Conservation (phyloP, 2,797 vertebrate genomes). For the Ctenopoma multispine region DNA sequence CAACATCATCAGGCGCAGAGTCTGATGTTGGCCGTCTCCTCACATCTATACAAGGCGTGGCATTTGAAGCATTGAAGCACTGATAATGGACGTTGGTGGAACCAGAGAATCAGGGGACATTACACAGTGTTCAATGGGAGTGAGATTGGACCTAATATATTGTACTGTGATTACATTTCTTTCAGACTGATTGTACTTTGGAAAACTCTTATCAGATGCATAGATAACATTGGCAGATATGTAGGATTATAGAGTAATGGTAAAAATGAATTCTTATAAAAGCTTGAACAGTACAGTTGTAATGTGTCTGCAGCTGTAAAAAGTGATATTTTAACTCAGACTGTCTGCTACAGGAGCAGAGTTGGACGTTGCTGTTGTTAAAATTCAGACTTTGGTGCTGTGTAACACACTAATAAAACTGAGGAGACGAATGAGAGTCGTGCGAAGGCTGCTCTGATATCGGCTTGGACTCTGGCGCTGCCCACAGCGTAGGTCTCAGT, state of each 20-base stretch:
- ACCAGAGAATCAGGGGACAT: background rate
- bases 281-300: background rate
- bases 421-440: conserved; percentile 22
- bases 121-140: background rate
- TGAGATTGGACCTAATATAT: background rate
- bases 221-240: no score
- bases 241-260: no score
- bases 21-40: background rate
- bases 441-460: conserved; percentile 10
- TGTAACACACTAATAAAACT: conserved; percentile 20
- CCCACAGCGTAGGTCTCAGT: background rate
- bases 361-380: conserved; percentile 30
- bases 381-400: conserved; percentile 23
- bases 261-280: background rate
- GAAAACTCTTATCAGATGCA: background rate
- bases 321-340: background rate
- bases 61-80: conserved; percentile 3
- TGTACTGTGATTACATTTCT: background rate
- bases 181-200: background rate
- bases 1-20: background rate
- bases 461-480: conserved; percentile 32
- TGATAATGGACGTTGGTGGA: background rate
- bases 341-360: background rate
- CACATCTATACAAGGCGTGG: conserved; percentile 11
- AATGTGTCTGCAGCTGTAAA: background rate